Percentiles rank a stretch among this genome's conserved stretches.
Evolutionary conservation across 2,113 vertebrate genomes (phyloP).

Genomic region (Pachypanchax playfairii): DNA sequence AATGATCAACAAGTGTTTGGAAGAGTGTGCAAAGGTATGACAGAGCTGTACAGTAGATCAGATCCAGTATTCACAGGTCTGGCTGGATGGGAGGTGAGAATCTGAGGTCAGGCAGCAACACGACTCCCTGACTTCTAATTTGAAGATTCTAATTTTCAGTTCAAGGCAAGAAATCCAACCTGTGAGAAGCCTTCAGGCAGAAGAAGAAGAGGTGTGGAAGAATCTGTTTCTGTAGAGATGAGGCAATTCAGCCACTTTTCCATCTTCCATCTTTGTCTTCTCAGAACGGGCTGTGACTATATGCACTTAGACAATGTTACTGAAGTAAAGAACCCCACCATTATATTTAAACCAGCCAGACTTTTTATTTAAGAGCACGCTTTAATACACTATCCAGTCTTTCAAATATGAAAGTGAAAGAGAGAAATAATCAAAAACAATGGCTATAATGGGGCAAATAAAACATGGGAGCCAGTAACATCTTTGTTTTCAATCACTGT

Average conservation of each 20-base stretch:
- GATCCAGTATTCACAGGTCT: conserved; percentile 69
- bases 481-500: too few relatives aligned
- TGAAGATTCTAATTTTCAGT: conserved; percentile 84
- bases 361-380: too few relatives aligned
- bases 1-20: not conserved
- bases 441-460: too few relatives aligned
- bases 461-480: too few relatives aligned
- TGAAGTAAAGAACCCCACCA: too few relatives aligned
- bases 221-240: conserved; percentile 68
- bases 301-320: conserved; percentile 19
- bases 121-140: conserved; percentile 80
- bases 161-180: conserved; percentile 82
- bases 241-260: conserved; percentile 33
- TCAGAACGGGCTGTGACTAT: conserved; percentile 17
- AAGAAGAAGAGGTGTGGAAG: conserved; percentile 80
- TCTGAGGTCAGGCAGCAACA: conserved; percentile 80
- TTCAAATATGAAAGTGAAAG: not conserved
- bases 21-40: conserved; percentile 12
- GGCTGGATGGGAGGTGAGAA: conserved; percentile 78
- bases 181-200: conserved; percentile 83
- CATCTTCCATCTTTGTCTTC: conserved; percentile 32
- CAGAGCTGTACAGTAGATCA: conserved; percentile 39
- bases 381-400: too few relatives aligned
- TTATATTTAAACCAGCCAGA: not conserved
- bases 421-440: not conserved